Base-by-base conservation (phyloP, 2,797 vertebrate genomes). In the Anguilla marmorata region DNA sequence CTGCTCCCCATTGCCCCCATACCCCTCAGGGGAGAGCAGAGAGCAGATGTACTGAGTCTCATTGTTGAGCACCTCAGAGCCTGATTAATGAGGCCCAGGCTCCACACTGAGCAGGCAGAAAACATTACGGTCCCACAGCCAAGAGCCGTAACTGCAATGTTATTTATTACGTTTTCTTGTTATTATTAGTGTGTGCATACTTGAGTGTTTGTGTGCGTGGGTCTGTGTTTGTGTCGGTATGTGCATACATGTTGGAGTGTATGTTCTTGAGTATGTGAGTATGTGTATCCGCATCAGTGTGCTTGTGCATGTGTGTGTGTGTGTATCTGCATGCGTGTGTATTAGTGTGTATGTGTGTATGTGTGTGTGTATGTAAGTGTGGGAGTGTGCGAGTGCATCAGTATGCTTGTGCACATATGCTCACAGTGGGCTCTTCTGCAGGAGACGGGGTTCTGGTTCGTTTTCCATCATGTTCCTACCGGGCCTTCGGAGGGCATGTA, bases 391-490 rank as follows among this genome's bases (percentile, higher is more conserved):
- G 33, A 45, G 50, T 84, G 63, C 76, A 14, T 90, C 19, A 85
- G 87, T 90, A 54, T 86, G 66, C 84, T 84, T 87, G 74, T 41
- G 37, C 14, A 1, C 30, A 16, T 79, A 14, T 79, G 74, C 30
- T 69, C 63, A 69, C 9, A 69, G 24, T 74, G 27, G 92, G 41
- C 89, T n/a, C 80, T 48, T n/a, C 89, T 72, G 19, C 94, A 99
- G 98, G 98, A 99, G 94, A 98, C 98, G 0, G 98, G 98, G 7
- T 99, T 98, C 94, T 99, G 98, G 98, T 99, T 98, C 90, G 95
- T 99, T 87, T 97, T 99, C 93, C 98, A 99, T 93, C 98, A 99
- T 0, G 96, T 98, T 52, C 97, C 98, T 0, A 99, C 98, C 0
- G 98, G 98, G 30, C 98, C 98, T 33, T 99, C 98, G 0, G 96